Conservation (phyloP, 2,888 invertebrate species). For the Amiota communis region DNA sequence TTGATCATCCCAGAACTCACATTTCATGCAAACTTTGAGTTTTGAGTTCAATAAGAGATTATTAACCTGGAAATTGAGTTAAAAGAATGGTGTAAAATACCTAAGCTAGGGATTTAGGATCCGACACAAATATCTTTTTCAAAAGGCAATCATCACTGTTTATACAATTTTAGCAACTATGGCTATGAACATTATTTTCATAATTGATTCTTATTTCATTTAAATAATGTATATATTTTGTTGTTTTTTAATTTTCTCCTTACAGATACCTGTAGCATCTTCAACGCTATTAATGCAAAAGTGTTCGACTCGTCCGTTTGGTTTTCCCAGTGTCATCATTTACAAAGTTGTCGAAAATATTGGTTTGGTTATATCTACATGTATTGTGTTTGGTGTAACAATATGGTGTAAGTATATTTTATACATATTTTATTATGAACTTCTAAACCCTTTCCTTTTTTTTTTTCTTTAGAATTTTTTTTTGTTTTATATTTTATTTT, state of each 20-base stretch:
- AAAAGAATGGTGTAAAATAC: too few species aligned
- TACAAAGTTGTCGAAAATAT: constrained; percentile 67
- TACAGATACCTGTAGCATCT: constrained; percentile 67
- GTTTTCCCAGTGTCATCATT: constrained; percentile 56
- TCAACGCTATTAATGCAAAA: constrained; percentile 55
- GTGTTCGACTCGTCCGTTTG: constrained; percentile 62
- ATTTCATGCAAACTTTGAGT: too few species aligned
- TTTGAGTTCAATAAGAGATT: too few species aligned
- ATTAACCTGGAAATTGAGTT: too few species aligned
- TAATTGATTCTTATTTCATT: too few species aligned
- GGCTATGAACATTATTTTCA: too few species aligned
- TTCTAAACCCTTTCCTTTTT: too few species aligned
- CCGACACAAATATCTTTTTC: too few species aligned
- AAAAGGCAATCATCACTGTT: too few species aligned
- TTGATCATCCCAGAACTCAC: too few species aligned
- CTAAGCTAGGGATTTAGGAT: too few species aligned
- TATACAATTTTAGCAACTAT: too few species aligned
- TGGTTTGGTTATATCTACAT: constrained; percentile 65
- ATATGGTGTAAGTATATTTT: constrained; percentile 67
- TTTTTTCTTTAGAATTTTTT: not conserved
- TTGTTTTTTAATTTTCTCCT: constrained; percentile 36
- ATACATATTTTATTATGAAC: not conserved
- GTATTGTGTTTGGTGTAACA: constrained; percentile 60
- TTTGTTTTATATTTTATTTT: not conserved
- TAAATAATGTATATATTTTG: not conserved